Evolutionary conservation across 1,140 invertebrate species (phyloP), one percentile per base, ranked within the genome.

Genomic region (Apis dorsata): DNA sequence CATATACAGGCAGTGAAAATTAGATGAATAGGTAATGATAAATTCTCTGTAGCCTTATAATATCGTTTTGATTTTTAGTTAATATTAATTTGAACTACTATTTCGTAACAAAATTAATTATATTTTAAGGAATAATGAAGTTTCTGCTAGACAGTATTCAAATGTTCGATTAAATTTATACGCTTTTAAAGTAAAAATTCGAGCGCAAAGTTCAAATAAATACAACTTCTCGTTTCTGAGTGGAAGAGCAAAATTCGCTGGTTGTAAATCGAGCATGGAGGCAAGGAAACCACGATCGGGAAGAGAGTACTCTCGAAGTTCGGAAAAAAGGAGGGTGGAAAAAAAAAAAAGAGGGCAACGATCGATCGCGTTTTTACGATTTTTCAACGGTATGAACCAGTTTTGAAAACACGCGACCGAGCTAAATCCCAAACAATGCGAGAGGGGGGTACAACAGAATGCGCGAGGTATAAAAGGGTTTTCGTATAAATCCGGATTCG

Each of bases 401-500:
- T 78, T 77, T 81, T 76, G 28, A n/a, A 68, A 83, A 75, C 76
- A 73, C 65, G n/a, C 76, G 63, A 73, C 28, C 76, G 69, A 87
- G 80, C 44, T 77, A 77, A 80, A 87, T 84, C 68, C 68, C 74
- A 81, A 73, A 84, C 85, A 87, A 84, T 84, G 76, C 70, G 72
- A 2, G 28, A n/a, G 28, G 28, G 3, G 81, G 34, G 34, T 70
- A 75, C 68, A 86, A 68, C 34, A 34, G 34, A 34, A 79, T 53
- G 85, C 62, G 60, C 72, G 53, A 51, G 51, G 82, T 74, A 81
- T 86, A 80, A 86, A 44, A 86, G 81, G 66, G 86, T 82, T 87
- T 87, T 79, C 72, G 62, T 76, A 86, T 83, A 86, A 87, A 87
- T 86, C 85, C 86, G 85, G 72, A 86, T 87, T 77, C 76, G 28